A percentile compares a stretch with the other conserved stretches of the same genome.
Conservation (phyloP, 2,113 vertebrate species). For the Megaceryle torquata region DNA sequence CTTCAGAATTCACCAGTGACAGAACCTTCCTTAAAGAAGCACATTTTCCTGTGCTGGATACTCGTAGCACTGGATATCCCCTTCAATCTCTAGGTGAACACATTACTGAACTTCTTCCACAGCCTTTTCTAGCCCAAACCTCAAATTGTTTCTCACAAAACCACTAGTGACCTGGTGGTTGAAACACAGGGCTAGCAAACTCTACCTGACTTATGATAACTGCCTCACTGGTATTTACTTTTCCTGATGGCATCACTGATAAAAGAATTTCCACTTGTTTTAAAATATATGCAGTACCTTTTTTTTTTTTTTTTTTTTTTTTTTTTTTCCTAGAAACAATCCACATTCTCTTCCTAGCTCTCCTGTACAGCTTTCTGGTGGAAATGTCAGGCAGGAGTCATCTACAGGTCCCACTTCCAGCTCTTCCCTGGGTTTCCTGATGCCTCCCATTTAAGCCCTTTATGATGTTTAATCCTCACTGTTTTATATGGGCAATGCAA, state of each 20-base stretch:
- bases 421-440: background rate
- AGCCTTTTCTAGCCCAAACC: background rate
- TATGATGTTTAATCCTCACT: fast-evolving
- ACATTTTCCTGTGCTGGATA: background rate
- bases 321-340: background rate
- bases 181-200: background rate
- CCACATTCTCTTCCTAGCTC: background rate
- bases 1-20: background rate
- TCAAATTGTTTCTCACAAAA: background rate
- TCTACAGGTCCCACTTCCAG: background rate
- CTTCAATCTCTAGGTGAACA: fast-evolving
- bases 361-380: background rate
- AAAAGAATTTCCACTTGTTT: background rate
- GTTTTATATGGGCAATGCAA: background rate
- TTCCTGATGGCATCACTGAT: background rate
- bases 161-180: background rate
- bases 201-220: background rate
- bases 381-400: background rate
- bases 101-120: background rate
- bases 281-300: background rate
- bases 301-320: background rate
- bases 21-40: background rate
- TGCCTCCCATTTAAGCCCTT: background rate
- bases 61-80: background rate
- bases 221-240: background rate